Evolutionary conservation across 2,113 vertebrate genomes (phyloP).

Genomic region (Noturus placidus): DNA sequence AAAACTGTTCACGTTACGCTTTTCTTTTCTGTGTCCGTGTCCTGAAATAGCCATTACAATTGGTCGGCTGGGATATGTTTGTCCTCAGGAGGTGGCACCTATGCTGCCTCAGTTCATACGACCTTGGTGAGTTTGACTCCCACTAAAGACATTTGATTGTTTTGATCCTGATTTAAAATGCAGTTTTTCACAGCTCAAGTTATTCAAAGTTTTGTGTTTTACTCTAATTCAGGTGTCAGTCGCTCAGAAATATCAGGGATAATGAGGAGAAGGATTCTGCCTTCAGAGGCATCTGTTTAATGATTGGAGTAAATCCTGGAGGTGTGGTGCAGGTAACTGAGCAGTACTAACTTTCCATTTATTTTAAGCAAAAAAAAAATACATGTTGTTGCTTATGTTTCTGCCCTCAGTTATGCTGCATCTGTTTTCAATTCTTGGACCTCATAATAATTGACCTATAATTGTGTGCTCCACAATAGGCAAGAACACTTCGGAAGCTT

Average conservation of each 20-base stretch:
- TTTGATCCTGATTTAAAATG: not conserved
- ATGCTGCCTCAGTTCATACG: slow-evolving; percentile 93
- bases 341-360: not conserved
- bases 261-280: slow-evolving; percentile 95
- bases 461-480: not conserved
- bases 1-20: not conserved
- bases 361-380: not conserved
- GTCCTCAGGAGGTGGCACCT: slow-evolving; percentile 91
- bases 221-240: slow-evolving; percentile 80
- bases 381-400: not conserved
- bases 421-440: not conserved
- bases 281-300: slow-evolving; percentile 92
- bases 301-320: slow-evolving; percentile 92
- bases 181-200: not conserved
- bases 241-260: slow-evolving; percentile 90
- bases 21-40: not conserved
- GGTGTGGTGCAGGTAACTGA: slow-evolving; percentile 87
- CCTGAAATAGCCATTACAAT: slow-evolving; percentile 85
- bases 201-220: not conserved
- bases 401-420: not conserved
- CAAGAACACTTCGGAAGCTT: not conserved
- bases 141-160: not conserved
- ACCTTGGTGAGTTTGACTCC: slow-evolving; percentile 80
- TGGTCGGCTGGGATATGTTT: slow-evolving; percentile 91
- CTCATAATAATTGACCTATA: not conserved